A percentile compares a stretch with the other conserved stretches of the same genome.
Conservation (phyloP, 2,797 vertebrate genomes). For the Discoglossus pictus region DNA sequence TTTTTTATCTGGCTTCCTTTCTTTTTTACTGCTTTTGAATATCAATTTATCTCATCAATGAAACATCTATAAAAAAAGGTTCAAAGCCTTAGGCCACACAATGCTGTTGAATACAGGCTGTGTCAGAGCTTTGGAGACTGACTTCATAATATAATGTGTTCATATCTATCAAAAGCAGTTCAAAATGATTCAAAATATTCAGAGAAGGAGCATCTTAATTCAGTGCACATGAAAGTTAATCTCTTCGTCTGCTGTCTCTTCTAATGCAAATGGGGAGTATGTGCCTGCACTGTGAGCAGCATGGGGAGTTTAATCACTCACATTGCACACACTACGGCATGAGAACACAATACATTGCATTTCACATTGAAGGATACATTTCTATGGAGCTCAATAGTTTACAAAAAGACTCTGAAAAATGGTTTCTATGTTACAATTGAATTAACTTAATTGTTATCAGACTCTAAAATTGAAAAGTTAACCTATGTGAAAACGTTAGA, state of each 20-base stretch:
- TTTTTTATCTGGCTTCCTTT: slow-evolving; percentile 10
- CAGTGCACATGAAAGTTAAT: slow-evolving; percentile 20
- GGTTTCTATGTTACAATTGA: no score
- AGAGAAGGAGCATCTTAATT: slow-evolving; percentile 22
- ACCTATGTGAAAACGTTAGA: no score
- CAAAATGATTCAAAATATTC: slow-evolving; percentile 33
- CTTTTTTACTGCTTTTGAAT: slow-evolving; percentile 27
- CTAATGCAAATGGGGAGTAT: slow-evolving; percentile 10
- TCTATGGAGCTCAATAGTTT: no score
- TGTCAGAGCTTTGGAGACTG: slow-evolving; percentile 5
- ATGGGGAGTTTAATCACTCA: no score
- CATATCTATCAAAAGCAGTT: slow-evolving; percentile 23
- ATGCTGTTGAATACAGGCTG: not conserved
- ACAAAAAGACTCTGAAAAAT: no score
- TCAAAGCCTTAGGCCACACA: slow-evolving; percentile 10
- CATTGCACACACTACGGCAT: not conserved
- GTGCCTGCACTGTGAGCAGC: not conserved
- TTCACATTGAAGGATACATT: slow-evolving; percentile 12
- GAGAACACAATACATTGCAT: no score
- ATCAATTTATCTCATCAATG: slow-evolving; percentile 18
- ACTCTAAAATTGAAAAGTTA: no score
- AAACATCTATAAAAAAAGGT: slow-evolving; percentile 16
- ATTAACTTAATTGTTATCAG: no score
- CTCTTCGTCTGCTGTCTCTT: slow-evolving; percentile 9
- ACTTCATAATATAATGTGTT: slow-evolving; percentile 20